phyloP scores from a whole-genome alignment of 2,113 vertebrate species.

The Alaudala cheleensis region DNA sequence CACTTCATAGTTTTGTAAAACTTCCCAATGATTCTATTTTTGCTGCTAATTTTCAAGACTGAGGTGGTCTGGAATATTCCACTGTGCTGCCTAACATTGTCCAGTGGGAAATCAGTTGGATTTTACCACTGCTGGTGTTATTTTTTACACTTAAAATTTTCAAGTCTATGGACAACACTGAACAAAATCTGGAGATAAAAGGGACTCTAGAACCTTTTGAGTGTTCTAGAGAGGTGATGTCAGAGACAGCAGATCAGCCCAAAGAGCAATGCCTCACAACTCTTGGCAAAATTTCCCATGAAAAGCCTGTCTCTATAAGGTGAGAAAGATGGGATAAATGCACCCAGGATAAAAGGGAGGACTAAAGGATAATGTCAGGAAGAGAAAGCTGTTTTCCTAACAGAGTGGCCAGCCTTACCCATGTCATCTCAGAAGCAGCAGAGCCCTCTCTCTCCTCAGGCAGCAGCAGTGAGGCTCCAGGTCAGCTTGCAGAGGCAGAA shows the following conservation, averaged over 20 bases:
- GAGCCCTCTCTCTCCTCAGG: not conserved
- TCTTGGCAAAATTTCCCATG: not conserved
- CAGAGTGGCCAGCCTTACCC: not conserved
- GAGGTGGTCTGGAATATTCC: not conserved
- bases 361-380: not conserved
- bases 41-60: not conserved
- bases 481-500: not conserved
- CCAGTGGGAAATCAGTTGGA: not conserved
- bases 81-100: not conserved
- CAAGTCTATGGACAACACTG: not conserved
- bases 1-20: not conserved
- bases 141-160: not conserved
- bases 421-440: not conserved
- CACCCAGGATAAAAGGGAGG: not conserved
- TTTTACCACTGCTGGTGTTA: not conserved
- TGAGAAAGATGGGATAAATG: not conserved
- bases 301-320: not conserved
- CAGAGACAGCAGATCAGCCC: not conserved
- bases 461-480: not conserved
- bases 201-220: not conserved
- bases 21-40: not conserved
- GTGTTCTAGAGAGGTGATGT: fast-evolving
- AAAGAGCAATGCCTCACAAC: not conserved
- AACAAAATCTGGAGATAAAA: not conserved
- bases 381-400: not conserved